Evolutionary conservation across 53 echinoderm and acorn worm species (phyloP), one percentile per base, ranked within the genome.

Genomic region (Henricia sp.): DNA sequence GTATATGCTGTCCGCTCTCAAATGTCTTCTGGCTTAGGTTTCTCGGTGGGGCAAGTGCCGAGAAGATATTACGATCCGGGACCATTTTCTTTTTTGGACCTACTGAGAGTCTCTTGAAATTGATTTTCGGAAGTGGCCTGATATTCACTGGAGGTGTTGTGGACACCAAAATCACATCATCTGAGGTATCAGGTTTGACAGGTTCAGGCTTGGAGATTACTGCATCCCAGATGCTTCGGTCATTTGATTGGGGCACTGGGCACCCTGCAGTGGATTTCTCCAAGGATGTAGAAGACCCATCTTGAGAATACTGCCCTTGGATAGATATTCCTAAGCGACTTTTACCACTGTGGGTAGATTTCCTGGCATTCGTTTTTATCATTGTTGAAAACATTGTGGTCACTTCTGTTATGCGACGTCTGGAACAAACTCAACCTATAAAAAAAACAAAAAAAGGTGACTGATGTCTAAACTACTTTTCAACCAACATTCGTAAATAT

Each of bases 331-430:
- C 58, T 13, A 56, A 41, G 26, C 30, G 52, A 21, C 53, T 70
- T 50, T 83, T 83, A 41, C 84, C 70, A 37, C 84, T 83, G 54
- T 83, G 84, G 68, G 84, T 83, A 11, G 84, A 83, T 54, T 83
- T 83, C 35, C 84, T 68, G n/a, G 84, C 84, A 26, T 68, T 83
- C 12, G 23, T 50, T 70, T 83, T 83, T n/a, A 83, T 6, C 24
- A 30, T 83, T 20, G 68, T 37, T 8, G 41, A 13, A 58, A 56
- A 58, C 76, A 76, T 76, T 59, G 57, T 76, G 27, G n/a, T n/a
- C n/a, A n/a, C n/a, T n/a, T n/a, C n/a, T n/a, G n/a, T n/a, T n/a
- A n/a, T n/a, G n/a, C n/a, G n/a, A n/a, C n/a, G n/a, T n/a, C n/a
- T n/a, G n/a, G n/a, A n/a, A n/a, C n/a, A n/a, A n/a, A n/a, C n/a